Evolutionary conservation across 2,888 invertebrate species (phyloP).

Genomic region (Diarsia dahlii): DNA sequence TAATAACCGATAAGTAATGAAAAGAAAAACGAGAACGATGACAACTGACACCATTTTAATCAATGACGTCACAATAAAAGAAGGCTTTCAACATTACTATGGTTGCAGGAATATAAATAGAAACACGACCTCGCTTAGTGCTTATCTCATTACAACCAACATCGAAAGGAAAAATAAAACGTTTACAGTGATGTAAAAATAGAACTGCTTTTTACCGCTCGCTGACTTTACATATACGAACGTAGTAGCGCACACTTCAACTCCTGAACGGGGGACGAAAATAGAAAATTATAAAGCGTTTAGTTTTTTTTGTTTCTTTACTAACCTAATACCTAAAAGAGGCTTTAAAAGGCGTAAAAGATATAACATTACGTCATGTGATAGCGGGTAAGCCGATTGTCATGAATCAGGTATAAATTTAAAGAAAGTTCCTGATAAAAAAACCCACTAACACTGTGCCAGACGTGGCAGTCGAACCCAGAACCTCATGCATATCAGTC

Average conservation of each 20-base stretch:
- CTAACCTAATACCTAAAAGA: too few species aligned
- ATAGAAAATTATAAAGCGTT: constrained; percentile 36
- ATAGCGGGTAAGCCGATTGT: too few species aligned
- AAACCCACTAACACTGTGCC: too few species aligned
- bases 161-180: constrained; percentile 53
- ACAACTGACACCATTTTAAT: constrained; percentile 47
- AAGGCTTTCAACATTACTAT: constrained; percentile 53
- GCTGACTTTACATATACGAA: constrained; percentile 31
- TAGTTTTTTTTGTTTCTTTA: background rate
- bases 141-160: constrained; percentile 62
- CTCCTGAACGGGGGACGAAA: constrained; percentile 21
- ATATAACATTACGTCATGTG: too few species aligned
- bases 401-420: too few species aligned
- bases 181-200: constrained; percentile 46
- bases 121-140: constrained; percentile 50
- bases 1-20: constrained; percentile 7
- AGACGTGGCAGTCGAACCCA: too few species aligned
- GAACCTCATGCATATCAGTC: too few species aligned
- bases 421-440: too few species aligned
- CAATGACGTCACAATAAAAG: constrained; percentile 44
- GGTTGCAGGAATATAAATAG: constrained; percentile 57
- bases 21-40: constrained; percentile 15
- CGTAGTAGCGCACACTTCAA: constrained; percentile 5
- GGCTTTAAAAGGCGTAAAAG: too few species aligned
- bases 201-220: constrained; percentile 46